A percentile compares a stretch with the other conserved stretches of the same genome.
Conservation (phyloP, 2,888 invertebrate species). For the Polydesmus complanatus region DNA sequence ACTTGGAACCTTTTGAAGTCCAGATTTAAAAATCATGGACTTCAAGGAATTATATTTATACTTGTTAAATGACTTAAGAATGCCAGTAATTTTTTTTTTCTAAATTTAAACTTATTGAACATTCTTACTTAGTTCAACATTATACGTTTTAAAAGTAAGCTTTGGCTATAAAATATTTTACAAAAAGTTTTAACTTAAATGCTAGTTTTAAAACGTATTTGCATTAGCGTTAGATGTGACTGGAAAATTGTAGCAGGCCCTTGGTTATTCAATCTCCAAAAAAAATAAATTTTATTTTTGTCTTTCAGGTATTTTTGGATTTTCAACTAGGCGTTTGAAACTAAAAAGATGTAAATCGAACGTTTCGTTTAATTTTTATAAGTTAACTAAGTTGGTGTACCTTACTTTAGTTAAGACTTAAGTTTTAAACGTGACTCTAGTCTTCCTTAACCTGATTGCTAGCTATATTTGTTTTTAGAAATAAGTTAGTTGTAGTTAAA, state of each 20-base stretch:
- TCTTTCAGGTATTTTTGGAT: not conserved
- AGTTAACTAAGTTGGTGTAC: not conserved
- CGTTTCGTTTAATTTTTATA: conserved; percentile 1
- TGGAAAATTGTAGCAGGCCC: conserved; percentile 14
- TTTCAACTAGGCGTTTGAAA: not conserved
- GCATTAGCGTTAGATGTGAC: conserved; percentile 7
- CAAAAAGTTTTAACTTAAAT: too few species aligned
- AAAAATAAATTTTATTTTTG: not conserved
- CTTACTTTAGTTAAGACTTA: conserved; percentile 2
- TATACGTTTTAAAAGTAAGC: too few species aligned
- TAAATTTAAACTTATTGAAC: too few species aligned
- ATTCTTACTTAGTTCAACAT: too few species aligned
- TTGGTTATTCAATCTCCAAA: conserved; percentile 7
- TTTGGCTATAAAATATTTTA: too few species aligned
- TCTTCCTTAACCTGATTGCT: not conserved
- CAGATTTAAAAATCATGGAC: too few species aligned
- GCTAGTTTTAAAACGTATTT: not conserved
- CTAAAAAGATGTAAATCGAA: not conserved
- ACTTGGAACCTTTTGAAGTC: too few species aligned
- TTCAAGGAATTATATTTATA: too few species aligned
- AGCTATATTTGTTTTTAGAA: conserved; percentile 1
- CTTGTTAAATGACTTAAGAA: too few species aligned
- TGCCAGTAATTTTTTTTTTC: too few species aligned
- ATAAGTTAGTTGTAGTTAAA: not conserved
- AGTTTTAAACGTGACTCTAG: not conserved